Percentiles rank a stretch among this genome's conserved stretches.
Conservation (phyloP, 1,140 invertebrate genomes). For the Bombus sibiricus region DNA sequence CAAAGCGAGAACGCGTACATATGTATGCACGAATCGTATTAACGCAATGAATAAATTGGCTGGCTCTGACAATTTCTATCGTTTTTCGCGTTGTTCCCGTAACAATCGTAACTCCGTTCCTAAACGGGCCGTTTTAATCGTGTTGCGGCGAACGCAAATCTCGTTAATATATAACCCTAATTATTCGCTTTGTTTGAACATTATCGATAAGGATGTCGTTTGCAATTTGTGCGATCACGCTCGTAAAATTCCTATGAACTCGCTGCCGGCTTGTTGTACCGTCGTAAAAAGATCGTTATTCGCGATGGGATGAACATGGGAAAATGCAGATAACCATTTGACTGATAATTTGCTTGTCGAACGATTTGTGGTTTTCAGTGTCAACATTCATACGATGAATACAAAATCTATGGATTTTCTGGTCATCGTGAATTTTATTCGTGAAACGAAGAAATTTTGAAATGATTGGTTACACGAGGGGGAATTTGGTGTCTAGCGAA, state of each 20-base stretch:
- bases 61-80: background rate
- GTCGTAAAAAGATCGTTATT: background rate
- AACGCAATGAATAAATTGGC: slow-evolving; percentile 32
- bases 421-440: background rate
- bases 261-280: background rate
- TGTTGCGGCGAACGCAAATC: background rate
- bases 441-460: background rate
- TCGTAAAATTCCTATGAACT: background rate
- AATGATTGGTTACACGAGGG: no score
- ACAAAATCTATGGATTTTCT: background rate
- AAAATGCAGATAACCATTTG: background rate
- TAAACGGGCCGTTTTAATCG: slow-evolving; percentile 27
- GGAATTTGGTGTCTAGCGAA: background rate
- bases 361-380: background rate
- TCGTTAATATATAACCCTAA: background rate
- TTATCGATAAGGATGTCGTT: background rate
- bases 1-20: background rate
- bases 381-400: background rate
- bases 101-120: slow-evolving; percentile 11
- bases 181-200: background rate
- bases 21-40: slow-evolving; percentile 1
- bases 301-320: background rate
- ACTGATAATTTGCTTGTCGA: background rate
- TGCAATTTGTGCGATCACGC: no score
- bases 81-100: background rate